Conservation (phyloP, 2,888 invertebrate species). For the Enchytraeus crypticus region DNA sequence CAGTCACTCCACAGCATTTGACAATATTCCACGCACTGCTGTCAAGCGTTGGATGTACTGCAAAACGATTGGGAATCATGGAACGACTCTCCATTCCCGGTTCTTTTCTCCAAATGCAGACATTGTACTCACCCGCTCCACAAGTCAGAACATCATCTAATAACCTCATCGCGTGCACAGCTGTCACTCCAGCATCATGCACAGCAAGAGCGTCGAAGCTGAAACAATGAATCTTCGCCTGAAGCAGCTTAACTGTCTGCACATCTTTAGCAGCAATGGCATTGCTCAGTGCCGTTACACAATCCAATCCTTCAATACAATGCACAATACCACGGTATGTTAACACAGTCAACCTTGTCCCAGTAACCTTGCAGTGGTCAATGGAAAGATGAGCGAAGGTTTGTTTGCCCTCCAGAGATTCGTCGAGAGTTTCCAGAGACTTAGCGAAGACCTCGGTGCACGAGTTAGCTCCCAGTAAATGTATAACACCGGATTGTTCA, state of each 20-base stretch:
- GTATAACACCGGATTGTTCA: constrained; percentile 31
- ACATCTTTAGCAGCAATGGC: not conserved
- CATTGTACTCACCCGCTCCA: not conserved
- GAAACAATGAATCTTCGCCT: not conserved
- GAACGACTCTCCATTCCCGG: not conserved
- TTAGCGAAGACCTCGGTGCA: not conserved
- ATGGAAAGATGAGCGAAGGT: not conserved
- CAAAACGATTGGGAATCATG: not conserved
- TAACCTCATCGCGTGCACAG: not conserved
- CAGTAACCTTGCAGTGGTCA: not conserved
- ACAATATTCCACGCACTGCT: not conserved
- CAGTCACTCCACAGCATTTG: not conserved
- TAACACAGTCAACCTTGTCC: constrained; percentile 21
- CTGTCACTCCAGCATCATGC: not conserved
- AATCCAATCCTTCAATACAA: not conserved
- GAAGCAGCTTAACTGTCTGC: not conserved
- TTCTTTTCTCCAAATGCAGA: not conserved
- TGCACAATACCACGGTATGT: not conserved
- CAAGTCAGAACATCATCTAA: not conserved
- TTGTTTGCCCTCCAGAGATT: no score
- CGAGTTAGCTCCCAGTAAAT: constrained; percentile 22
- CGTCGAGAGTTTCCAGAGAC: not conserved
- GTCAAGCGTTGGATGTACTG: not conserved
- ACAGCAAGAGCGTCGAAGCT: not conserved
- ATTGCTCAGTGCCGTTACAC: not conserved